These are phyloP conservation scores for Ametastegia equiseti DNA, from an alignment of 2,888 invertebrate genomes.

Conservation along the genomic window DNA sequence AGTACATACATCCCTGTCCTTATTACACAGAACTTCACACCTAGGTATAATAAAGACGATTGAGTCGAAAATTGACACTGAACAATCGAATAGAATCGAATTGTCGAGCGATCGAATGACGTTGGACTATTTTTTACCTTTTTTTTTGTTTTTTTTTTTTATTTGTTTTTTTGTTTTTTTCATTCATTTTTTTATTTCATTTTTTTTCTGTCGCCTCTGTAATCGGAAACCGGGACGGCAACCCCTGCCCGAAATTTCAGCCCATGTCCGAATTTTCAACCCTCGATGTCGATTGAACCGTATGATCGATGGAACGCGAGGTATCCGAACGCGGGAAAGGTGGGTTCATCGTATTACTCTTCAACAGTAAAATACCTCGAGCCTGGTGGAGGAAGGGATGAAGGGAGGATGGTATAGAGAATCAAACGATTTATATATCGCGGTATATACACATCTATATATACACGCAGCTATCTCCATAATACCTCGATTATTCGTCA, in stretches of 20 bases:
- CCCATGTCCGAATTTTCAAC: constrained; percentile 12
- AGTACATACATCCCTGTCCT: neutral
- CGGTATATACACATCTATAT: neutral
- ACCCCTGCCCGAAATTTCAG: constrained; percentile 9
- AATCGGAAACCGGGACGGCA: constrained; percentile 5
- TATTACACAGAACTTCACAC: no score
- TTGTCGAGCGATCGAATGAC: neutral
- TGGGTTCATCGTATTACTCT: constrained; percentile 31
- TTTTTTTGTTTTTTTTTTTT: neutral
- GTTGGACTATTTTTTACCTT: neutral
- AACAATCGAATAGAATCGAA: constrained; percentile 1
- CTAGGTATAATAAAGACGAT: neutral
- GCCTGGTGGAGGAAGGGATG: neutral
- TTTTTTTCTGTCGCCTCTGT: neutral
- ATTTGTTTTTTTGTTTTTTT: neutral
- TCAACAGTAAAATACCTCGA: constrained; percentile 28
- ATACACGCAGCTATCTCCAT: neutral
- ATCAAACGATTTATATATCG: constrained; percentile 29
- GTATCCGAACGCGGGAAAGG: constrained; percentile 34
- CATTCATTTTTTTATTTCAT: neutral
- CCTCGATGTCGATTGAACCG: constrained; percentile 25
- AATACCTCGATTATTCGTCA: constrained; percentile 5
- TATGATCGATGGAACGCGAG: constrained; percentile 37
- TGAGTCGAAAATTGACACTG: neutral
- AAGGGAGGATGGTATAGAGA: no score